Evolutionary conservation across 2,113 vertebrate genomes (phyloP).

Genomic region (Diadophis punctatus): DNA sequence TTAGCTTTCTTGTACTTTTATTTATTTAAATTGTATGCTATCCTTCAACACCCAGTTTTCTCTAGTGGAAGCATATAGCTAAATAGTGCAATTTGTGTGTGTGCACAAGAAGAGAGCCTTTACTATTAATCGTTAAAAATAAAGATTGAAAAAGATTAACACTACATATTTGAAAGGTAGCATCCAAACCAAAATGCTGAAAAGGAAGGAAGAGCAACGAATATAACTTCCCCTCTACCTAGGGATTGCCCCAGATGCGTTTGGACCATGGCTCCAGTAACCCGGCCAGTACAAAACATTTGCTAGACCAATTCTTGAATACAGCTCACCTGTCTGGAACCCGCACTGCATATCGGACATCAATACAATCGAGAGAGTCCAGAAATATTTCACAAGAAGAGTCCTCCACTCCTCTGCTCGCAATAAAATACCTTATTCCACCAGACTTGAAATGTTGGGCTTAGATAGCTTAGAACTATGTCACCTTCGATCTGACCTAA

Average conservation of each 20-base stretch:
- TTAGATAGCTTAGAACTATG: too few relatives aligned
- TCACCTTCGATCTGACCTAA: too few relatives aligned
- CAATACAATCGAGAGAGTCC: too few relatives aligned
- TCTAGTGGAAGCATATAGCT: background rate
- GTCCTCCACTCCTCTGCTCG: too few relatives aligned
- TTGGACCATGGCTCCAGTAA: background rate
- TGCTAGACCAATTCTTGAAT: too few relatives aligned
- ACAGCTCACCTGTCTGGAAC: too few relatives aligned
- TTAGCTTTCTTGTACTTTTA: background rate
- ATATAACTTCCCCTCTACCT: background rate
- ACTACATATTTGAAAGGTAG: background rate
- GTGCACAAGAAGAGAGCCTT: background rate
- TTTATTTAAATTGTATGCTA: background rate
- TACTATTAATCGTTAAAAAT: background rate
- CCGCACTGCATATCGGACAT: too few relatives aligned
- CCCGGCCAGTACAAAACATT: too few relatives aligned
- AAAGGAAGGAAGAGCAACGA: background rate
- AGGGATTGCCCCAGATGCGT: background rate
- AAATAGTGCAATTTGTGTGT: background rate
- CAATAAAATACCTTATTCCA: too few relatives aligned
- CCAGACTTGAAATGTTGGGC: too few relatives aligned
- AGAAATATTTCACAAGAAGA: too few relatives aligned
- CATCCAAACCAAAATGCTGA: background rate
- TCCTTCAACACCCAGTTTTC: background rate
- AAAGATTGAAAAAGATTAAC: background rate